phyloP scores from a whole-genome alignment of 2,797 vertebrate species.

The Argentina silus region DNA sequence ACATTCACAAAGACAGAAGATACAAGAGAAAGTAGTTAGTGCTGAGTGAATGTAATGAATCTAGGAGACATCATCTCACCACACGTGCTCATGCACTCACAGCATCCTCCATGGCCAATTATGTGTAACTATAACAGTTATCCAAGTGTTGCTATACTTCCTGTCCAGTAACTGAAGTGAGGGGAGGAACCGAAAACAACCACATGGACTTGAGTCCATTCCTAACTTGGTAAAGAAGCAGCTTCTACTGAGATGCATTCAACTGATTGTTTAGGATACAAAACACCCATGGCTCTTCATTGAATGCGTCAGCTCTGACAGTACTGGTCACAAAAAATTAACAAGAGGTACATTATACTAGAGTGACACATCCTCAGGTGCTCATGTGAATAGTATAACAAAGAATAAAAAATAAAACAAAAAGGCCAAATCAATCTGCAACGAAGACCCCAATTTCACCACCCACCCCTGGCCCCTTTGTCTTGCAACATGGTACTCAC shows the following conservation, averaged over 20 bases:
- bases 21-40: conserved; percentile 36
- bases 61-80: not conserved
- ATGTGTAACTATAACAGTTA: not conserved
- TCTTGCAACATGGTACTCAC: conserved; percentile 46
- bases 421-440: not conserved
- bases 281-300: not conserved
- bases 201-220: not conserved
- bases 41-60: not conserved
- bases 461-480: conserved; percentile 19
- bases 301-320: not conserved
- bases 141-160: not conserved
- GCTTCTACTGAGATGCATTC: not conserved
- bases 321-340: not conserved
- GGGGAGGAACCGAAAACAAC: not conserved
- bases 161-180: not conserved
- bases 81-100: conserved; percentile 15
- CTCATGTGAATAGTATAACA: not conserved
- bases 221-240: not conserved
- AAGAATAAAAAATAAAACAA: not conserved
- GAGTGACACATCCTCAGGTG: not conserved
- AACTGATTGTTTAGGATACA: not conserved
- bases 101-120: not conserved
- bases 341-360: not conserved
- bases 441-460: not conserved
- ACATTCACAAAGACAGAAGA: conserved; percentile 53